A percentile compares a stretch with the other conserved stretches of the same genome.
These are phyloP conservation scores for Donacobius atricapilla DNA, from an alignment of 2,113 vertebrate genomes.

Conservation along the genomic window DNA sequence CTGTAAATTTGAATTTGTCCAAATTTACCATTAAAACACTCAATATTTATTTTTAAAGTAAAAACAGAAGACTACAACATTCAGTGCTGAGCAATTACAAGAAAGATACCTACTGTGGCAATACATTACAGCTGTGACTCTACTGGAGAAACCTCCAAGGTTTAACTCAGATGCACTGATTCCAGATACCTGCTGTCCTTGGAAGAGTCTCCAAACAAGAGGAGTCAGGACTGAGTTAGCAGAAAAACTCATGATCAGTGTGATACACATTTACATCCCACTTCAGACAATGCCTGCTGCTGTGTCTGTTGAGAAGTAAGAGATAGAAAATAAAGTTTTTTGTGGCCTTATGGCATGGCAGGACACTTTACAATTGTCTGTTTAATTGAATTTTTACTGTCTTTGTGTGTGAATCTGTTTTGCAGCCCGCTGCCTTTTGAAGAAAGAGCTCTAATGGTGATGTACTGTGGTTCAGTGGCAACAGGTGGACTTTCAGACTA, in stretches of 20 bases:
- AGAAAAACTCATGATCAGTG: background rate
- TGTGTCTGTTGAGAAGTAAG: background rate
- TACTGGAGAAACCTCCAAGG: background rate
- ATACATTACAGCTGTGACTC: background rate
- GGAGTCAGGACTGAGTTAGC: fast-evolving
- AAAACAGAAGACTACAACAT: background rate
- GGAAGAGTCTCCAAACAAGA: background rate
- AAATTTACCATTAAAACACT: background rate
- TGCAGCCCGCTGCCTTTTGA: background rate
- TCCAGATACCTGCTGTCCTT: background rate
- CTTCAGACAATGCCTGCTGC: background rate
- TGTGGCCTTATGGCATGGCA: background rate
- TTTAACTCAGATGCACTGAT: background rate
- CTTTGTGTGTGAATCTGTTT: background rate
- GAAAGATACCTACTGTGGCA: background rate
- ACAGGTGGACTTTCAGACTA: background rate
- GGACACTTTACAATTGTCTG: fast-evolving
- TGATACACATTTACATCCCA: background rate
- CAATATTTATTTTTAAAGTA: background rate
- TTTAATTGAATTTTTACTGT: background rate
- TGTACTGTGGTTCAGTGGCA: background rate
- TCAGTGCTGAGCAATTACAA: background rate
- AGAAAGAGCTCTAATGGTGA: background rate
- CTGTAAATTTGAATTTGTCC: background rate
- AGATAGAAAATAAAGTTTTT: background rate